These are phyloP conservation scores for Glaucomys volans DNA, from an alignment of 2,113 vertebrate genomes.

Conservation along the genomic window DNA sequence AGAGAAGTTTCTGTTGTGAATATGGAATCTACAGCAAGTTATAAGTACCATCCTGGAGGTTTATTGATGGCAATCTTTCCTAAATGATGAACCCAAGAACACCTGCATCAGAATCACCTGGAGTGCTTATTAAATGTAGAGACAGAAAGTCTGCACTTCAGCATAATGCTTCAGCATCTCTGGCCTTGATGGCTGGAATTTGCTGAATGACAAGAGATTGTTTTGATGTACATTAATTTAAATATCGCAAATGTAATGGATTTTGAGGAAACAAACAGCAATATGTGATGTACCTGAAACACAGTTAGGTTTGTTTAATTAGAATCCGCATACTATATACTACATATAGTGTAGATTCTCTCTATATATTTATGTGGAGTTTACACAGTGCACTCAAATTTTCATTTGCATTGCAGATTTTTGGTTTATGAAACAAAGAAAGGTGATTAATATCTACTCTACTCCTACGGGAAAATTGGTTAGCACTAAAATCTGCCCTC, in stretches of 20 bases:
- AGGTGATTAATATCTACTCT: background rate
- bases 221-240: background rate
- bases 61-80: background rate
- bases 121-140: background rate
- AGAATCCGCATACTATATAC: background rate
- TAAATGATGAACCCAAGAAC: background rate
- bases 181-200: background rate
- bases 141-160: background rate
- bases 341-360: no score
- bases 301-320: background rate
- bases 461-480: no score
- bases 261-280: background rate
- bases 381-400: background rate
- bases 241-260: background rate
- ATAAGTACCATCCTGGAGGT: background rate
- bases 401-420: background rate
- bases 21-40: background rate
- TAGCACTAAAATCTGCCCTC: rapidly evolving
- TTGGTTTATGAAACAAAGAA: background rate
- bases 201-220: background rate
- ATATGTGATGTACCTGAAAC: no score
- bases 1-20: background rate
- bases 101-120: background rate
- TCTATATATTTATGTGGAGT: no score
- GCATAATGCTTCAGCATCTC: background rate